These are phyloP conservation scores for Solea senegalensis DNA, from an alignment of 2,113 vertebrate genomes.

Conservation along the genomic window DNA sequence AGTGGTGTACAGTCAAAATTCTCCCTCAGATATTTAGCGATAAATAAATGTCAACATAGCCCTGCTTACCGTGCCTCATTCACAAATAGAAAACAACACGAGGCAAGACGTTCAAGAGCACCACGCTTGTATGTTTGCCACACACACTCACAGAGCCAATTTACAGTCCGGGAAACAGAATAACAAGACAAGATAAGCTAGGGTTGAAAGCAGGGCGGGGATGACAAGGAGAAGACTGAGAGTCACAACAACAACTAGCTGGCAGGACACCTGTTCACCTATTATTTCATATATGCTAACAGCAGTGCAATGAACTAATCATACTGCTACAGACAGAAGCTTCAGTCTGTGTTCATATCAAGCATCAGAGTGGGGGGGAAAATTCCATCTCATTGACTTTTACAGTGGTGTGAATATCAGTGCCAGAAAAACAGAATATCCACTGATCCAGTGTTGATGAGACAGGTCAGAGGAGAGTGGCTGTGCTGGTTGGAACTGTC, in stretches of 20 bases:
- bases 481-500: too few relatives aligned
- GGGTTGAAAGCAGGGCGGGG: background rate
- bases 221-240: background rate
- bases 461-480: background rate
- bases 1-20: background rate
- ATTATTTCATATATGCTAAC: background rate
- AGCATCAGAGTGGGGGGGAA: background rate
- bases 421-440: too few relatives aligned
- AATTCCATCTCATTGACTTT: background rate
- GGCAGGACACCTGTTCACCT: background rate
- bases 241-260: background rate
- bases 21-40: background rate
- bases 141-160: background rate
- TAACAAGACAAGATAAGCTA: background rate
- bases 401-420: too few relatives aligned
- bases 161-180: background rate
- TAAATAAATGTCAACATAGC: background rate
- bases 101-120: background rate
- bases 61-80: background rate
- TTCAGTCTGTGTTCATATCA: background rate
- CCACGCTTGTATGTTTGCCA: background rate
- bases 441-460: background rate
- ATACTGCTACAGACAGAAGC: background rate
- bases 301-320: background rate
- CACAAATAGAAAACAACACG: background rate